Percentiles rank a stretch among this genome's conserved stretches.
phyloP scores from a whole-genome alignment of 2,888 invertebrate species.

The Sesamia inferens region DNA sequence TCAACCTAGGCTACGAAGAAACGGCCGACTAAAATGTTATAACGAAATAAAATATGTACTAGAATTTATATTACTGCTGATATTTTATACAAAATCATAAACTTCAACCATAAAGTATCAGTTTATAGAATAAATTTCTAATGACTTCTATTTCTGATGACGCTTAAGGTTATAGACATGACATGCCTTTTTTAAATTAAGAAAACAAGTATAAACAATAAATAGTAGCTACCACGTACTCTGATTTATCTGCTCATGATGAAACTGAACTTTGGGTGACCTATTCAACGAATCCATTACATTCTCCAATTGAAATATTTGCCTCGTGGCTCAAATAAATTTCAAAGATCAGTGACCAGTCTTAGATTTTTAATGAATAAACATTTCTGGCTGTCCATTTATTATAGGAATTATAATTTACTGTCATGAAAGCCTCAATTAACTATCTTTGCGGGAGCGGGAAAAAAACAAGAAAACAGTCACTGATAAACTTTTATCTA shows the following conservation, averaged over 20 bases:
- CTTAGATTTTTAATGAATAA: constrained; percentile 22
- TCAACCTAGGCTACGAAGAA: neutral
- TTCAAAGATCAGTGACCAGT: constrained; percentile 27
- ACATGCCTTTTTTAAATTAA: neutral
- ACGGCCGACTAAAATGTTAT: neutral
- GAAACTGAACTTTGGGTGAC: constrained; percentile 37
- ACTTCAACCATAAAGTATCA: neutral
- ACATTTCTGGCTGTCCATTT: constrained; percentile 2
- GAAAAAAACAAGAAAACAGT: constrained; percentile 43
- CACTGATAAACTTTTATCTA: constrained; percentile 58
- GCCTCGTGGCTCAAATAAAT: constrained; percentile 36
- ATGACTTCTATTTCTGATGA: neutral
- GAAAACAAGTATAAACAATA: neutral
- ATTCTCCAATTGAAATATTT: constrained; percentile 40
- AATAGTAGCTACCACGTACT: neutral
- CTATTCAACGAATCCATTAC: constrained; percentile 34
- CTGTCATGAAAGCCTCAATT: constrained; percentile 32
- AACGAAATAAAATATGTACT: neutral
- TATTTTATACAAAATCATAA: neutral
- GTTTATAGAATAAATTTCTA: neutral
- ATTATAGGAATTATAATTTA: constrained; percentile 15
- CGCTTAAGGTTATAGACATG: neutral
- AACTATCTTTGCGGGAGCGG: constrained; percentile 25
- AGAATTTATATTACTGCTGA: neutral
- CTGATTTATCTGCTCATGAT: constrained; percentile 18